Base-by-base conservation (phyloP, 2,888 invertebrate species). In the Campoletis raptor region DNA sequence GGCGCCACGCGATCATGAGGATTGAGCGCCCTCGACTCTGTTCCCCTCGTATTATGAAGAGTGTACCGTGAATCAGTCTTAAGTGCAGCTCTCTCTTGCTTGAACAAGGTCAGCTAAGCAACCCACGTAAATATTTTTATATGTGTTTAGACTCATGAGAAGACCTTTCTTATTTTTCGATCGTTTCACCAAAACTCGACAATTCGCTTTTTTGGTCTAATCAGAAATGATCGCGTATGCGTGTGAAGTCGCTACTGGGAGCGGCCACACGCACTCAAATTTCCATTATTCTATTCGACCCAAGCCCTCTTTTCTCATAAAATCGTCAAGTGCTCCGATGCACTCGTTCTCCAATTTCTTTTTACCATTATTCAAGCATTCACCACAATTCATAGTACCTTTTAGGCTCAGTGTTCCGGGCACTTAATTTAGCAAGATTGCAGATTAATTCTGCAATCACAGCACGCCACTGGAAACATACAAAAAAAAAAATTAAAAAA, bases 361-460 rank as follows among this genome's bases (percentile, higher is more conserved):
- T 84, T 81, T 8, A n/a, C 64, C 81, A 81, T 86, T 61, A 83
- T 83, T 86, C 83, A 86, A 57, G 66, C 80, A 76, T 81, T 54
- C 72, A 54, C 9, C 72, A 81, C 85, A 48, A 67, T 86, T 45
- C 37, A 83, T 66, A 69, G 76, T 72, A 76, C 83, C 37, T 69
- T 84, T 85, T 83, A 83, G 30, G n/a, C 67, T 79, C 45, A 81
- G 69, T 81, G 74, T 73, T 78, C 61, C 67, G 67, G 64, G 67
- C 74, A 83, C 85, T 89, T 90, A 92, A 92, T 91, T 91, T 92
- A 88, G 89, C 88, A n/a, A n/a, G n/a, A n/a, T n/a, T n/a, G n/a
- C n/a, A 91, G 90, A 92, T 92, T 92, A 90, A 91, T 92, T 91
- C 87, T 45, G 36, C 48, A 64, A 64, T 76, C 36, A 76, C 30